phyloP scores from a whole-genome alignment of 2,113 vertebrate species.

The human (Homo sapiens) region DNA sequence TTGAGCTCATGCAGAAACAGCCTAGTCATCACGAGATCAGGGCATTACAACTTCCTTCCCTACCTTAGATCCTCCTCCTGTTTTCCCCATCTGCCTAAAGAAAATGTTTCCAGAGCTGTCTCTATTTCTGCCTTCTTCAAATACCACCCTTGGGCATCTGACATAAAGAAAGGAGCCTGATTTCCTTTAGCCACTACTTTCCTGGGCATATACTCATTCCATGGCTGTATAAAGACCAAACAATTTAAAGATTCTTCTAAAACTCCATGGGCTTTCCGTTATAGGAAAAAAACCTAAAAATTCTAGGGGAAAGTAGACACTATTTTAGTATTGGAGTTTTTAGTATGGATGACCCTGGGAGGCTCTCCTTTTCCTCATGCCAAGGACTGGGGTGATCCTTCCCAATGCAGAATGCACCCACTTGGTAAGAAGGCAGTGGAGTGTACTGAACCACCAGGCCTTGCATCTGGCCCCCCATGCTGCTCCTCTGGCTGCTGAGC shows the following conservation, averaged over 20 bases:
- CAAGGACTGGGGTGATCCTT: not conserved
- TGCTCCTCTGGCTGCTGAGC: slow-evolving; percentile 91
- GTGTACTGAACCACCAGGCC: slow-evolving; percentile 99
- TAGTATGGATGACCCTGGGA: not conserved
- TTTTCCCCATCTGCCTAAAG: not conserved
- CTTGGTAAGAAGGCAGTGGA: slow-evolving; percentile 98
- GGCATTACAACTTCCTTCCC: not conserved
- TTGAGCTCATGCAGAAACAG: not conserved
- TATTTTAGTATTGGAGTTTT: slow-evolving; percentile 25
- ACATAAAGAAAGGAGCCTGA: not conserved
- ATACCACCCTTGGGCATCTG: not conserved
- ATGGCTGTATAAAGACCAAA: slow-evolving; percentile 38
- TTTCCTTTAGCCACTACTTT: slow-evolving; percentile 31
- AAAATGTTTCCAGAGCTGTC: not conserved
- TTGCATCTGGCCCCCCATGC: slow-evolving; percentile 94
- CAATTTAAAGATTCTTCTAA: slow-evolving; percentile 44
- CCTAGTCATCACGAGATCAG: not conserved
- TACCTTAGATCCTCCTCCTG: not conserved
- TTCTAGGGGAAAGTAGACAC: not conserved
- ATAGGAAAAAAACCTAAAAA: not conserved
- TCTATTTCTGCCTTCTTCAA: not conserved
- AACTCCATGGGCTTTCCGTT: slow-evolving; percentile 11
- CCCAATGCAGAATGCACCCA: slow-evolving; percentile 75
- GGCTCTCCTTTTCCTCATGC: not conserved
- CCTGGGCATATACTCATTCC: not conserved